Evolutionary conservation across 2,797 vertebrate genomes (phyloP).

Genomic region (Pampus argenteus): DNA sequence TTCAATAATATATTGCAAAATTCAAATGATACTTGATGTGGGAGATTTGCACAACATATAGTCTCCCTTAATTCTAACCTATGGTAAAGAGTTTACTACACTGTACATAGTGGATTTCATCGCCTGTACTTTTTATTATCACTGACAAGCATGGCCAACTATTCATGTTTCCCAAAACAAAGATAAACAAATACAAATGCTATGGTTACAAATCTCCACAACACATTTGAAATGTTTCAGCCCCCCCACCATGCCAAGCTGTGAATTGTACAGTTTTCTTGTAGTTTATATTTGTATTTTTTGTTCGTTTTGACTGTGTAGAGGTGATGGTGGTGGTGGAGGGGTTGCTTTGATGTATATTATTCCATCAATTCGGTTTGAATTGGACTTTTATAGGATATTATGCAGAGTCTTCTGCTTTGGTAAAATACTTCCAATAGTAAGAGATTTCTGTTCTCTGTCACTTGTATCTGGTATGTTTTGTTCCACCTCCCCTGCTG

Average conservation of each 20-base stretch:
- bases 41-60: constrained; percentile 78
- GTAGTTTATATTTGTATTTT: constrained; percentile 82
- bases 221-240: constrained; percentile 73
- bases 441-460: constrained; percentile 95
- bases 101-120: constrained; percentile 65
- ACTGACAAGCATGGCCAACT: constrained; percentile 74
- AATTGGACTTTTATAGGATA: constrained; percentile 91
- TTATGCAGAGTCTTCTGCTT: constrained; percentile 90
- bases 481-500: constrained; percentile 82
- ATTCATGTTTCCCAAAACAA: constrained; percentile 65
- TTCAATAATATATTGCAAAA: constrained; percentile 58
- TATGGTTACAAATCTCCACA: constrained; percentile 59
- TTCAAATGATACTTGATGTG: constrained; percentile 66
- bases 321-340: constrained; percentile 21
- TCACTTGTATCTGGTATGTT: constrained; percentile 84
- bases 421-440: constrained; percentile 86
- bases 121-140: constrained; percentile 52
- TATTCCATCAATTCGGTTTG: constrained; percentile 90
- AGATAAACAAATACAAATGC: constrained; percentile 51
- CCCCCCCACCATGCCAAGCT: constrained; percentile 84
- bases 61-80: constrained; percentile 56
- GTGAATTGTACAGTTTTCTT: constrained; percentile 88
- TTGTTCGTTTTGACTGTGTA: constrained; percentile 79
- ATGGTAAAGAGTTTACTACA: constrained; percentile 53
- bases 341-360: constrained; percentile 83